These are phyloP conservation scores for Dipodomys spectabilis DNA, from an alignment of 2,113 vertebrate species.

Conservation along the genomic window DNA sequence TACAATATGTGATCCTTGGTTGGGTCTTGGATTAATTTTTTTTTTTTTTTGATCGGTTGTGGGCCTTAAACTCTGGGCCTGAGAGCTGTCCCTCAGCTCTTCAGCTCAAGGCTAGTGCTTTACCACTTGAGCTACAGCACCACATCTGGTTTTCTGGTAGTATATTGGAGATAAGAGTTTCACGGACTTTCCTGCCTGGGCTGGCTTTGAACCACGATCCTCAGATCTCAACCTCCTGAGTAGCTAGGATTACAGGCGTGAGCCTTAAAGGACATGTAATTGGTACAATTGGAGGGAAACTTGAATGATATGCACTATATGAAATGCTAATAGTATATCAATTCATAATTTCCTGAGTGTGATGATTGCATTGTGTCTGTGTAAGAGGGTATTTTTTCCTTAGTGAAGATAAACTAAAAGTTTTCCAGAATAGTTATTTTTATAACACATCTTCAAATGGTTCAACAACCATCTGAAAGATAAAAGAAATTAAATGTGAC, in stretches of 20 bases:
- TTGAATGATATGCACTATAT: not conserved
- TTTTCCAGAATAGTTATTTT: not conserved
- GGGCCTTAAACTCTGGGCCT: too few relatives aligned
- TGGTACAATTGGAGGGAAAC: not conserved
- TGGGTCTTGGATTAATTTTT: not conserved
- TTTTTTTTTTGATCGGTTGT: too few relatives aligned
- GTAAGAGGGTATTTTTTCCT: not conserved
- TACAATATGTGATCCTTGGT: not conserved
- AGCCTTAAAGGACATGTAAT: not conserved
- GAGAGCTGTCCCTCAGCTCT: too few relatives aligned
- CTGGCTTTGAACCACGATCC: too few relatives aligned
- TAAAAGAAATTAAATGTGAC: conserved; percentile 4
- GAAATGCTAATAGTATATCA: not conserved
- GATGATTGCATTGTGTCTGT: not conserved
- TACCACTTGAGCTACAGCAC: too few relatives aligned
- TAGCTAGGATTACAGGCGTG: too few relatives aligned
- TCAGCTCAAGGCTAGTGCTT: too few relatives aligned
- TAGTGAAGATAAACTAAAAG: not conserved
- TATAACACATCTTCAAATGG: not conserved
- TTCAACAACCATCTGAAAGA: not conserved
- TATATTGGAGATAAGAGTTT: too few relatives aligned
- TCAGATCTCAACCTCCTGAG: too few relatives aligned
- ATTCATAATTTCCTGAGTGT: not conserved
- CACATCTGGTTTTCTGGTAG: too few relatives aligned
- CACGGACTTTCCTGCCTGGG: too few relatives aligned